Percentiles rank a stretch among this genome's conserved stretches.
These are phyloP conservation scores for Congeria kusceri DNA, from an alignment of 2,888 invertebrate genomes.

Conservation along the genomic window DNA sequence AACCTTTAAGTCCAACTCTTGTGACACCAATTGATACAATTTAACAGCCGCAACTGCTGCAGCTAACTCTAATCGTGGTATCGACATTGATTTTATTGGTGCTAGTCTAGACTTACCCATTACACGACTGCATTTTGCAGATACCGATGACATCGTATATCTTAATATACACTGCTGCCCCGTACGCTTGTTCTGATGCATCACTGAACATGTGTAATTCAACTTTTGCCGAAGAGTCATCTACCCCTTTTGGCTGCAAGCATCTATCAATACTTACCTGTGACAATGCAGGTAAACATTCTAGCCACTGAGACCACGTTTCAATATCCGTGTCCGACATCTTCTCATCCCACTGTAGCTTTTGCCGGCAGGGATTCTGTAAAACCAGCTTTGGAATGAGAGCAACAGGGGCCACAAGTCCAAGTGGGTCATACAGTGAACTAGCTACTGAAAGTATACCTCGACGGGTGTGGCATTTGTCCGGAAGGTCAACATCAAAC, in stretches of 20 bases:
- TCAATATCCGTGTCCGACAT: not conserved
- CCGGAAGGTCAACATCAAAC: too few species aligned
- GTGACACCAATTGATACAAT: slow-evolving; percentile 1
- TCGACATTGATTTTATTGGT: slow-evolving; percentile 33
- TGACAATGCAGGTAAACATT: slow-evolving; percentile 36
- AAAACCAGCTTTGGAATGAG: too few species aligned
- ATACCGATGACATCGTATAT: slow-evolving; percentile 9
- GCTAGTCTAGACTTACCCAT: slow-evolving; percentile 46
- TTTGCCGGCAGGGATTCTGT: too few species aligned
- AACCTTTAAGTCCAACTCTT: slow-evolving; percentile 13
- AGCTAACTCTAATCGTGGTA: slow-evolving; percentile 46
- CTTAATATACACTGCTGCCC: slow-evolving; percentile 19
- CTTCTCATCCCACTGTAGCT: not conserved
- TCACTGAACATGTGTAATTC: slow-evolving; percentile 31
- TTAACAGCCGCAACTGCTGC: slow-evolving; percentile 21
- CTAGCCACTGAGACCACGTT: slow-evolving; percentile 55
- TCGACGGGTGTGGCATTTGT: too few species aligned
- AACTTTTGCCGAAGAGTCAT: not conserved
- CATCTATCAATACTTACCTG: slow-evolving; percentile 55
- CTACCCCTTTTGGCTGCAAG: slow-evolving; percentile 22
- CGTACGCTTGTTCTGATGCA: slow-evolving; percentile 16
- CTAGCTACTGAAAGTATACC: slow-evolving; percentile 53
- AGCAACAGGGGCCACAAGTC: too few species aligned
- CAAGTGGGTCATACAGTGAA: too few species aligned
- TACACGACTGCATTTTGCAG: slow-evolving; percentile 17